phyloP scores from a whole-genome alignment of 2,797 vertebrate genomes.

The Apogon hyalosoma region DNA sequence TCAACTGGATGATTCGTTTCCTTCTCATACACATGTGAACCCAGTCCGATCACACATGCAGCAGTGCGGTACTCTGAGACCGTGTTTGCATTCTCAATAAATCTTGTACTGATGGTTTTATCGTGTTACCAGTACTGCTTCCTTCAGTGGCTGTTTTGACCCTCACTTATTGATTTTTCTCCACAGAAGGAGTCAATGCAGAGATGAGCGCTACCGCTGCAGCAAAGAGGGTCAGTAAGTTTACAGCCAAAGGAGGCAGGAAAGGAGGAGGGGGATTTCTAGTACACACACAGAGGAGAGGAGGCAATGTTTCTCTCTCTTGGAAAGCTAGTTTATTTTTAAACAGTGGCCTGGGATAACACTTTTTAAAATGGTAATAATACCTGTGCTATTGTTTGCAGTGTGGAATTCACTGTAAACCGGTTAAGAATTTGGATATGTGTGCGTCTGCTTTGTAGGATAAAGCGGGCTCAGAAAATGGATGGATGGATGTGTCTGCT shows the following conservation, averaged over 20 bases:
- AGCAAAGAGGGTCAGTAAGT: constrained; percentile 75
- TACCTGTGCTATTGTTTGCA: constrained; percentile 22
- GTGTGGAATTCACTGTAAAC: not conserved
- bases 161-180: constrained; percentile 75
- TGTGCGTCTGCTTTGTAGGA: no score
- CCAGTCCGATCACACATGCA: no score
- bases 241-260: constrained; percentile 60
- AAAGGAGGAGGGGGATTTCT: constrained; percentile 44
- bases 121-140: constrained; percentile 61
- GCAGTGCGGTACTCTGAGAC: no score
- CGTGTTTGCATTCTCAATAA: constrained; percentile 35
- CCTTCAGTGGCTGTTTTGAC: constrained; percentile 71
- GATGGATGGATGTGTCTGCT: no score
- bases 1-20: no score
- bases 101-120: constrained; percentile 63
- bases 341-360: constrained; percentile 31
- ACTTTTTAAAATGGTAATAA: constrained; percentile 23
- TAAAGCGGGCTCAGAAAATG: no score
- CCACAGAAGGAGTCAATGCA: constrained; percentile 69
- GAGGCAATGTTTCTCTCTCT: constrained; percentile 32
- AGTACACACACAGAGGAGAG: constrained; percentile 27
- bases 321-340: constrained; percentile 44
- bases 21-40: no score
- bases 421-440: not conserved
- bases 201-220: constrained; percentile 68